Percentiles rank a stretch among this genome's conserved stretches.
These are phyloP conservation scores for Lytechinus variegatus DNA, from an alignment of 35 echinoderm and acorn worm genomes.

Conservation along the genomic window DNA sequence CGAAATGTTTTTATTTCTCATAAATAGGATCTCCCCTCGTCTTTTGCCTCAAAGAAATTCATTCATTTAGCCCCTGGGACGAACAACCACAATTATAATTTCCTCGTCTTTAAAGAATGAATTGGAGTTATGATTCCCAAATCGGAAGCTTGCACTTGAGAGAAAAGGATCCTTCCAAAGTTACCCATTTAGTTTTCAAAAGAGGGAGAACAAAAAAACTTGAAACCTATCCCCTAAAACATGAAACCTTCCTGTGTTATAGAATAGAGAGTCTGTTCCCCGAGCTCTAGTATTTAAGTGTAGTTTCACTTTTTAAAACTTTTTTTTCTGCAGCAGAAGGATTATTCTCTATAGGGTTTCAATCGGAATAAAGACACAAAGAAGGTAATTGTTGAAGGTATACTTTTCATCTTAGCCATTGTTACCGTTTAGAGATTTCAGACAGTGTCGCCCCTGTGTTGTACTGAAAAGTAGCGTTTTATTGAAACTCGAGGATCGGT, in stretches of 20 bases:
- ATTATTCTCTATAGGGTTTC: background rate
- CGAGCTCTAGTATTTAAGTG: background rate
- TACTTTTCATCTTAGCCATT: background rate
- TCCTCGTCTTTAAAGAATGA: background rate
- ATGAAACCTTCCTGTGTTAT: background rate
- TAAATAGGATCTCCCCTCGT: background rate
- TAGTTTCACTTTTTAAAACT: background rate
- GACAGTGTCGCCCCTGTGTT: conserved; percentile 8
- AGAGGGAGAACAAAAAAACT: background rate
- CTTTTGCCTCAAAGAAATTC: background rate
- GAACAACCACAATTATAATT: conserved; percentile 4
- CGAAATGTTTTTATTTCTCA: background rate
- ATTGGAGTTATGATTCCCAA: background rate
- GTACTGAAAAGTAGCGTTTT: background rate
- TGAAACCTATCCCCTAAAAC: background rate
- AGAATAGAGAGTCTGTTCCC: background rate
- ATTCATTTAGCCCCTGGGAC: background rate
- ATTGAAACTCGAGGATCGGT: background rate
- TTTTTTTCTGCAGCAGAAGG: background rate
- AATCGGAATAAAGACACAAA: background rate
- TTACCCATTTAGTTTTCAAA: background rate
- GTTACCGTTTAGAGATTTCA: background rate
- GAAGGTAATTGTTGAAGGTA: background rate
- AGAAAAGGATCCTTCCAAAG: conserved; percentile 18
- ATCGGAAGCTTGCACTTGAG: background rate